Evolutionary conservation across 2,888 invertebrate species (phyloP), one percentile per base, ranked within the genome.

Genomic region (Buathra laborator): DNA sequence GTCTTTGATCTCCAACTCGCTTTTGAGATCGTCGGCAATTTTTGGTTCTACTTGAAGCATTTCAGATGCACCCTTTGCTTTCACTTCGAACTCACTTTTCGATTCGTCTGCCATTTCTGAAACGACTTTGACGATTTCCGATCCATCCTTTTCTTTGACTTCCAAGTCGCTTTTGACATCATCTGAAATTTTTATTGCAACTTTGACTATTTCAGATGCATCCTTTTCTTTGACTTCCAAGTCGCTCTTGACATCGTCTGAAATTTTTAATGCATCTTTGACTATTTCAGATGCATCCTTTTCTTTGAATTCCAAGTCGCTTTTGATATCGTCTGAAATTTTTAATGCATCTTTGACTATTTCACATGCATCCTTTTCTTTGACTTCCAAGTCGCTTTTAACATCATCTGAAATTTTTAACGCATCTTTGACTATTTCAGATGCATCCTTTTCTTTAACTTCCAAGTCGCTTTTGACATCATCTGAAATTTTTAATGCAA

Each of bases 31-130:
- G 37, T 83, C 37, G 12, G 16, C 51, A 9, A 48, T 48, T 53
- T 68, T 62, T 19, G 79, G 53, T 37, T 81, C 81, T 43, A 76
- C 78, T 64, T 85, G 81, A 14, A 29, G 4, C 14, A 79, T 83
- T 44, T 81, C 71, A 6, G 76, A 68, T 24, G 66, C 77, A 32
- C 12, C 12, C 7, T 3, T 44, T 7, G 44, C 44, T 32, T 75
- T 81, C 76, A 19, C 48, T 74, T 71, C 29, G 3, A 72, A 37
- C 43, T 79, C 56, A 74, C 37, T 83, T 51, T 82, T 56, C 43
- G 10, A 64, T 32, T 62, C 64, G 32, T 56, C 14, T 53, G 59
- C 44, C 7, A 12, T 19, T 53, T 53, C 10, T 3, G 53, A 9
- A 3, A 1, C 19, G 7, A 19, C 53, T 53, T 53, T 16, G 53